phyloP scores from a whole-genome alignment of 1,140 invertebrate genomes.

The Euglossa dilemma region DNA sequence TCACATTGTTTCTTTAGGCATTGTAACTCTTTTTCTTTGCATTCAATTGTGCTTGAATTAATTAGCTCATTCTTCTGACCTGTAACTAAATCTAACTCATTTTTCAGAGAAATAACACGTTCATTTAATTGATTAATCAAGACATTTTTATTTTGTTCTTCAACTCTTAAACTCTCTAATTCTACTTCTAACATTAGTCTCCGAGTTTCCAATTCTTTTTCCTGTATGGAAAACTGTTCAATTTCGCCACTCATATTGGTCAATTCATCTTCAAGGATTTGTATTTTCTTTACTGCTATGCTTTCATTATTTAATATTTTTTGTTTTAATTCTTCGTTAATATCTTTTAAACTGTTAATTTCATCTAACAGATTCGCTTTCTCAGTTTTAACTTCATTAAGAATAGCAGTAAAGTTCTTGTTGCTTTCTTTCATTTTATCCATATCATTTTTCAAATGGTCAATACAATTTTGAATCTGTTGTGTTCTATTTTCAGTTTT shows the following conservation, averaged over 20 bases:
- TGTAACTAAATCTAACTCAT: slow-evolving; percentile 55
- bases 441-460: slow-evolving; percentile 23
- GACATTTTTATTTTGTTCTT: slow-evolving; percentile 30
- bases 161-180: slow-evolving; percentile 30
- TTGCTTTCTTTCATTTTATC: slow-evolving; percentile 35
- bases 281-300: slow-evolving; percentile 29
- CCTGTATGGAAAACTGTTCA: slow-evolving; percentile 24
- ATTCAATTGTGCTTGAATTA: slow-evolving; percentile 15
- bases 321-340: slow-evolving; percentile 40
- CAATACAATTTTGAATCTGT: slow-evolving; percentile 39
- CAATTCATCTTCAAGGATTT: slow-evolving; percentile 66
- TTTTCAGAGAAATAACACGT: slow-evolving; percentile 18
- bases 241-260: slow-evolving; percentile 53
- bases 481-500: slow-evolving; percentile 21
- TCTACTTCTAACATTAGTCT: slow-evolving; percentile 54
- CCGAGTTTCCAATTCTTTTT: slow-evolving; percentile 34
- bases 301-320: slow-evolving; percentile 36
- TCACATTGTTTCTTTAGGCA: slow-evolving; percentile 29
- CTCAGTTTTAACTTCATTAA: slow-evolving; percentile 32
- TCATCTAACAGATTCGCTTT: slow-evolving; percentile 36
- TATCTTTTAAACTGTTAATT: slow-evolving; percentile 31
- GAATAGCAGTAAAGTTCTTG: background rate
- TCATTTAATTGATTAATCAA: slow-evolving; percentile 36
- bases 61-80: slow-evolving; percentile 57
- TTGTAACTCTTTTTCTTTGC: slow-evolving; percentile 49